These are phyloP conservation scores for Neogale vison DNA, from an alignment of 2,113 vertebrate genomes.

Conservation along the genomic window DNA sequence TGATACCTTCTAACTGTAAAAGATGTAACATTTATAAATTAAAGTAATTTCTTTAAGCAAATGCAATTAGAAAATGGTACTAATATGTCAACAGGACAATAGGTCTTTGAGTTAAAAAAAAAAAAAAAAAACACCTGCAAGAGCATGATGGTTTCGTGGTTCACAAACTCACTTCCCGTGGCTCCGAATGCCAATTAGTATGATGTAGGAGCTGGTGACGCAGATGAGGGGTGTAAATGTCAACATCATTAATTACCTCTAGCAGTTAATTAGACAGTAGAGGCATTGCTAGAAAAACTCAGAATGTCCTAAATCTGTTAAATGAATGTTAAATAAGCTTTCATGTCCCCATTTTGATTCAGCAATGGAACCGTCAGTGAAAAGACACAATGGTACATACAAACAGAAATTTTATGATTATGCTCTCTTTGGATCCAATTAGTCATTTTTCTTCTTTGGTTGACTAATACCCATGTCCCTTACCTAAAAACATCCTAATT, in stretches of 20 bases:
- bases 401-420: background rate
- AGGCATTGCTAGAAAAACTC: conserved; percentile 45
- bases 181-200: conserved; percentile 65
- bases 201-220: conserved; percentile 68
- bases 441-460: background rate
- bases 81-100: conserved; percentile 59
- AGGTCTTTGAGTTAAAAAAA: conserved; percentile 73
- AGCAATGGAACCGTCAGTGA: background rate
- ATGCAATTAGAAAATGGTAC: conserved; percentile 56
- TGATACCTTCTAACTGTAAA: conserved; percentile 67
- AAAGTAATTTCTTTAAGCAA: conserved; percentile 35
- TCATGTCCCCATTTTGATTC: conserved; percentile 27
- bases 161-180: conserved; percentile 65
- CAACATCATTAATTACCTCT: conserved; percentile 74
- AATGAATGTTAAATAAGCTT: conserved; percentile 53
- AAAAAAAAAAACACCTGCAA: conserved; percentile 51
- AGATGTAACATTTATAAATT: conserved; percentile 52
- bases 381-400: background rate
- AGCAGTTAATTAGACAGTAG: conserved; percentile 71
- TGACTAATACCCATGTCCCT: background rate
- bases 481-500: conserved; percentile 1
- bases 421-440: background rate
- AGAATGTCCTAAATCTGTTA: conserved; percentile 53
- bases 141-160: conserved; percentile 45
- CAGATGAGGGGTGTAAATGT: conserved; percentile 73